Conservation (phyloP, 2,797 vertebrate genomes). For the Danio tinwini region DNA sequence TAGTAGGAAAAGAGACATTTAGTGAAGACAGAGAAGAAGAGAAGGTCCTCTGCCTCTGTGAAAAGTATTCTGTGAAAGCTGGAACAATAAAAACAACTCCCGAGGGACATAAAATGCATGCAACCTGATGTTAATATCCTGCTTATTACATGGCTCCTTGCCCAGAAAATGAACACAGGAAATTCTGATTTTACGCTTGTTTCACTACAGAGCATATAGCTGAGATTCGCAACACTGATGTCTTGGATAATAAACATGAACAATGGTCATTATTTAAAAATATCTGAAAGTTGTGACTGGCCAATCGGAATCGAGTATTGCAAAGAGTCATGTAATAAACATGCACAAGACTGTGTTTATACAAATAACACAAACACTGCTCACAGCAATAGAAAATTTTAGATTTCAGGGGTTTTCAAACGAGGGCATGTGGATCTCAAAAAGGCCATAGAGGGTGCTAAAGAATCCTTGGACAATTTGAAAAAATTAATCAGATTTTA, state of each 20-base stretch:
- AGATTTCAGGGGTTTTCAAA: background rate
- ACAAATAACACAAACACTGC: background rate
- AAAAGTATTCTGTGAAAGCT: background rate
- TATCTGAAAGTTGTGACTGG: background rate
- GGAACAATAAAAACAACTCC: background rate
- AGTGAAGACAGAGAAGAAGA: background rate
- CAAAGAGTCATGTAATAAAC: background rate
- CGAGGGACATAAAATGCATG: background rate
- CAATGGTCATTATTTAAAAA: background rate
- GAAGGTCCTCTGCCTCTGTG: background rate
- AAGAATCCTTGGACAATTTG: no score
- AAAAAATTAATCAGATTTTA: no score
- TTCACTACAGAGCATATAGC: background rate
- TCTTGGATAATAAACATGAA: background rate
- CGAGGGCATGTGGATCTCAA: background rate
- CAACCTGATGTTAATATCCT: background rate
- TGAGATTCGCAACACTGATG: background rate
- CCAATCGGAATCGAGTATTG: conserved; percentile 9
- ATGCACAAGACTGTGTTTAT: background rate
- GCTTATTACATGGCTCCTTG: conserved; percentile 6
- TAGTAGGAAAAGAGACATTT: background rate
- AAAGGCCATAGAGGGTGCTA: no score
- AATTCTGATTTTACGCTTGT: background rate
- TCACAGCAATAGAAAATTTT: background rate
- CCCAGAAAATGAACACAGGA: background rate